Evolutionary conservation across 2,113 vertebrate species (phyloP).

Genomic region (Loxodonta africana): DNA sequence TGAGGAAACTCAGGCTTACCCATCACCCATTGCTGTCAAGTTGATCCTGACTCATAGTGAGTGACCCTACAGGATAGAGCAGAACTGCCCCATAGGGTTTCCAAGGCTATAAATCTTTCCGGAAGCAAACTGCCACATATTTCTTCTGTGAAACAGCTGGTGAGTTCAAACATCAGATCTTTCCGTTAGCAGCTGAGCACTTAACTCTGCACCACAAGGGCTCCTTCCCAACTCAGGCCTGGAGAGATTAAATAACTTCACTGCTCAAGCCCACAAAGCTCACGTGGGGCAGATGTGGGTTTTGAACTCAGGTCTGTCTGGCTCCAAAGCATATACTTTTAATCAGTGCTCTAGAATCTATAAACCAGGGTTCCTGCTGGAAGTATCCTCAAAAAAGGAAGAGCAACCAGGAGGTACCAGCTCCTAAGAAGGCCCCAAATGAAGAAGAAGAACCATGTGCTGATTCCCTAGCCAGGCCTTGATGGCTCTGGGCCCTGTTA

Average conservation of each 20-base stretch:
- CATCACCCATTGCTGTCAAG: not conserved
- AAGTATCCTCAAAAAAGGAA: not conserved
- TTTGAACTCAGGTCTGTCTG: not conserved
- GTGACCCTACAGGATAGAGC: not conserved
- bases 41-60: not conserved
- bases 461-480: not conserved
- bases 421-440: not conserved
- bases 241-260: not conserved
- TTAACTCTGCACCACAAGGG: not conserved
- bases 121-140: not conserved
- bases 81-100: not conserved
- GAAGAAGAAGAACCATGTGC: not conserved
- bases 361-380: not conserved
- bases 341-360: not conserved
- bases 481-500: not conserved
- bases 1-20: not conserved
- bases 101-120: not conserved
- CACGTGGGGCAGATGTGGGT: rapidly evolving
- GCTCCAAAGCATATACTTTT: not conserved
- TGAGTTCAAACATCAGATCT: not conserved
- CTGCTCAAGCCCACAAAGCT: not conserved
- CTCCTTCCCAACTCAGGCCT: not conserved
- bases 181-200: not conserved
- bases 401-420: not conserved
- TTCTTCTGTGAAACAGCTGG: not conserved